Base-by-base conservation (phyloP, 2,888 invertebrate genomes). In the Athetis lepigone region DNA sequence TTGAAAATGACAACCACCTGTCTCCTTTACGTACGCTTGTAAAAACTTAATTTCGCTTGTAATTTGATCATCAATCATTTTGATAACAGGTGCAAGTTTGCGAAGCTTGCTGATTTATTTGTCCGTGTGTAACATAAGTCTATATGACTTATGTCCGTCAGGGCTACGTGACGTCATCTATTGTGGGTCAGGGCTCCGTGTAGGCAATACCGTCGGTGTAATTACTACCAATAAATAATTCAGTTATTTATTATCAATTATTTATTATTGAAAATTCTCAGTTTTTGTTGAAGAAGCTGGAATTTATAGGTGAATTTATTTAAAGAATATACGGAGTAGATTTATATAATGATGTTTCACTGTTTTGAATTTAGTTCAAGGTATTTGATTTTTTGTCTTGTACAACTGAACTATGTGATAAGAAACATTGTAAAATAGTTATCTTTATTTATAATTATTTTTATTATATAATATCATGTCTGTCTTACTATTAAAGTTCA, bases 141-240 rank as follows among this genome's bases (percentile, higher is more conserved):
- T 45, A 29, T 39, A 37, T n/a, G n/a, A n/a, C n/a, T n/a, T n/a
- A n/a, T n/a, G 70, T 45, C 61, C 60, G 43, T 59, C 66, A 37
- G 39, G 63, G 49, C 66, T 70, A 29, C 37, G 68, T 92, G 91
- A 92, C 90, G 91, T 92, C 92, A 92, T 67, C 55, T 54, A 80
- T 82, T 85, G 82, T 91, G 77, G 91, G 93, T 91, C 93, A 92
- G 72, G 92, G 92, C 79, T 79, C 29, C 40, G 39, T 62, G 86
- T 85, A 84, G 87, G 85, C 79, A 75, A 80, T 72, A 13, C 60
- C 54, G 45, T 49, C 56, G 56, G 52, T 73, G 58, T 57, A 64
- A 81, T 70, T 77, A 68, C 52, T 64, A 54, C 62, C 66, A 58
- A 68, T 81, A 77, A 60, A 68, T 81, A 77, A 77, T n/a, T n/a